Percentiles rank a stretch among this genome's conserved stretches.
These are phyloP conservation scores for Drosophila orena DNA, from an alignment of 1,140 invertebrate genomes.

Conservation along the genomic window DNA sequence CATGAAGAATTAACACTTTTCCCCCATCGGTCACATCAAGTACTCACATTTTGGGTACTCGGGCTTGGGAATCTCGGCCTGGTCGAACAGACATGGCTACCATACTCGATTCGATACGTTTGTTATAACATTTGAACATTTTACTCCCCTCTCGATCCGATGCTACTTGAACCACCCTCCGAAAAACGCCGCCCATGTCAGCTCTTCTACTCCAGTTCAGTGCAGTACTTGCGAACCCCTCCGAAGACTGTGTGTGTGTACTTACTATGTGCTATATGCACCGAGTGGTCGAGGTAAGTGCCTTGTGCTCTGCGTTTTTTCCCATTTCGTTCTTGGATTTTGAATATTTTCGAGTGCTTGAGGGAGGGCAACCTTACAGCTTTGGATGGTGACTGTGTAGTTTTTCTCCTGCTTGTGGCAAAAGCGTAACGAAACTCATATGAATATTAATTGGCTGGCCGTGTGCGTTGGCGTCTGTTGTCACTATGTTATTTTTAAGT, in stretches of 20 bases:
- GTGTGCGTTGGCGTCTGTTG: slow-evolving; percentile 39
- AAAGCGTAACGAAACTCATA: slow-evolving; percentile 58
- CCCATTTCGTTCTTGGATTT: slow-evolving; percentile 21
- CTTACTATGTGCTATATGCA: slow-evolving; percentile 19
- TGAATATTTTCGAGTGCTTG: slow-evolving; percentile 34
- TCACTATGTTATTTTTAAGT: slow-evolving; percentile 42
- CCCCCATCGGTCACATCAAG: slow-evolving; percentile 17
- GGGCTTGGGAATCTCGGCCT: slow-evolving; percentile 33
- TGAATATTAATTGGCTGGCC: slow-evolving; percentile 62
- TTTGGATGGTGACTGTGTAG: slow-evolving; percentile 52
- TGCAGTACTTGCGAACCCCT: slow-evolving; percentile 1
- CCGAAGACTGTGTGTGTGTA: slow-evolving; percentile 21
- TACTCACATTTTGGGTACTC: slow-evolving; percentile 28
- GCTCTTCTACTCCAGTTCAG: slow-evolving; percentile 2
- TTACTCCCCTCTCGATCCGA: slow-evolving; percentile 24
- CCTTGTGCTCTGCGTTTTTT: slow-evolving; percentile 25
- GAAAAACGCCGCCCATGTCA: neutral
- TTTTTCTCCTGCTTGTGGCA: slow-evolving; percentile 36
- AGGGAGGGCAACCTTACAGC: slow-evolving; percentile 22
- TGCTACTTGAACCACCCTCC: neutral
- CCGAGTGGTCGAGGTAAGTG: slow-evolving; percentile 54
- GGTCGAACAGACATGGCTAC: slow-evolving; percentile 36
- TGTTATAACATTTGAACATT: slow-evolving; percentile 62
- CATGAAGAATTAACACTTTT: slow-evolving; percentile 72
- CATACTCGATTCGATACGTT: slow-evolving; percentile 64